phyloP scores from a whole-genome alignment of 2,888 invertebrate genomes.

The Siphlonurus alternatus region DNA sequence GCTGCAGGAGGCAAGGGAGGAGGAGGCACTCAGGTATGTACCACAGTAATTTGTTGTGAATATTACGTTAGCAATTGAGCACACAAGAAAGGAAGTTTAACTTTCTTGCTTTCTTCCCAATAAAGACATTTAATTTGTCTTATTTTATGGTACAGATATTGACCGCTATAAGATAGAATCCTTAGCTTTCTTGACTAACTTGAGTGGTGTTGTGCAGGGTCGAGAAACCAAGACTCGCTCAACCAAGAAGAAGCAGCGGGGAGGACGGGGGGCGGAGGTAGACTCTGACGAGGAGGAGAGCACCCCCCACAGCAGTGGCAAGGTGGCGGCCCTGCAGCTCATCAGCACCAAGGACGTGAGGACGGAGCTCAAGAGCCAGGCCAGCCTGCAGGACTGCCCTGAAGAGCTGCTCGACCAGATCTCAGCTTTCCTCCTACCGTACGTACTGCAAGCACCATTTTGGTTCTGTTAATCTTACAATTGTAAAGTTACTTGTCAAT shows the following conservation, averaged over 20 bases:
- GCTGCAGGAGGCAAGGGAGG: slow-evolving; percentile 76
- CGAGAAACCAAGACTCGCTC: slow-evolving; percentile 91
- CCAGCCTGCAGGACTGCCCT: slow-evolving; percentile 7
- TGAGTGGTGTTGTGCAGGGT: slow-evolving; percentile 34
- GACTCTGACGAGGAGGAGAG: slow-evolving; percentile 48
- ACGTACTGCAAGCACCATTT: slow-evolving; percentile 17
- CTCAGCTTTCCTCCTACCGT: slow-evolving; percentile 50
- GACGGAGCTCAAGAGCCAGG: slow-evolving; percentile 1
- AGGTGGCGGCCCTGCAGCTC: slow-evolving; percentile 2
- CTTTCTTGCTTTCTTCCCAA: too few relatives aligned
- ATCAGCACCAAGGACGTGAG: neutral
- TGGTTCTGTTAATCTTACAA: neutral
- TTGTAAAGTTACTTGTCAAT: too few relatives aligned
- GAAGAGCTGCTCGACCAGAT: slow-evolving; percentile 53
- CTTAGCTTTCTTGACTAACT: too few relatives aligned
- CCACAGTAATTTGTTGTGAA: neutral
- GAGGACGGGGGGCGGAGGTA: slow-evolving; percentile 38
- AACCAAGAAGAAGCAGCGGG: slow-evolving; percentile 54
- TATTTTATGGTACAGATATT: too few relatives aligned
- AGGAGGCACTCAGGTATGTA: slow-evolving; percentile 56
- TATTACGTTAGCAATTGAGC: neutral
- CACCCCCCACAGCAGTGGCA: slow-evolving; percentile 12
- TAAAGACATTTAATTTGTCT: too few relatives aligned
- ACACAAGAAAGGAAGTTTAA: too few relatives aligned
- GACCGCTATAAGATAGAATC: too few relatives aligned